Conservation (phyloP, 2,888 invertebrate genomes). For the Dromius quadrimaculatus region DNA sequence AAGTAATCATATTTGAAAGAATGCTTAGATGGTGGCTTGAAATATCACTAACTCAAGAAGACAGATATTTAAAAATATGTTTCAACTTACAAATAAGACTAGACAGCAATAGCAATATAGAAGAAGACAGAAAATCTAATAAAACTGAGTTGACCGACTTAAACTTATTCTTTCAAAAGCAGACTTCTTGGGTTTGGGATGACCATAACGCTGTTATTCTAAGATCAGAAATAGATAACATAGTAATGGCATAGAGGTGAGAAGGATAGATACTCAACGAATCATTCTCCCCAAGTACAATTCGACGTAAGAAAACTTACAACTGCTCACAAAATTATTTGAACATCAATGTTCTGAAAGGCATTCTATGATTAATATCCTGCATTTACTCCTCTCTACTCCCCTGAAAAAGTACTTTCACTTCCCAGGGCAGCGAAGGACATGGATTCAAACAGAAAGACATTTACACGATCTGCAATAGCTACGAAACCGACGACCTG, state of each 20-base stretch:
- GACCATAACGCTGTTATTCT: background rate
- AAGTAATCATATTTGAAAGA: background rate
- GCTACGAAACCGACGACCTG: background rate
- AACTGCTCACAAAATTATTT: background rate
- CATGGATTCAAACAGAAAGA: background rate
- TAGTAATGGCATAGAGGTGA: no score
- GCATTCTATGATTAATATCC: background rate
- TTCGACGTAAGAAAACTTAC: background rate
- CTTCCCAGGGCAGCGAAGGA: no score
- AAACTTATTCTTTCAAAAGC: background rate
- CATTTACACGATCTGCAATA: constrained; percentile 7
- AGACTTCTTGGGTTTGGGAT: background rate
- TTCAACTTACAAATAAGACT: background rate
- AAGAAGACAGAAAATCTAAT: background rate
- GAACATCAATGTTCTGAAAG: background rate
- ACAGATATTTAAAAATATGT: background rate
- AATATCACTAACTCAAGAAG: background rate
- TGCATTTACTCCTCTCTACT: background rate
- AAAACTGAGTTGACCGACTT: background rate
- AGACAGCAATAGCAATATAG: background rate
- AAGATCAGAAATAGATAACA: background rate
- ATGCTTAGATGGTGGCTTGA: background rate
- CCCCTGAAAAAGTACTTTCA: background rate
- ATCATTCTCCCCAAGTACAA: background rate
- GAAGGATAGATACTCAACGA: no score